Evolutionary conservation across 2,797 vertebrate species (phyloP).

Genomic region (Tarsius wallacei): DNA sequence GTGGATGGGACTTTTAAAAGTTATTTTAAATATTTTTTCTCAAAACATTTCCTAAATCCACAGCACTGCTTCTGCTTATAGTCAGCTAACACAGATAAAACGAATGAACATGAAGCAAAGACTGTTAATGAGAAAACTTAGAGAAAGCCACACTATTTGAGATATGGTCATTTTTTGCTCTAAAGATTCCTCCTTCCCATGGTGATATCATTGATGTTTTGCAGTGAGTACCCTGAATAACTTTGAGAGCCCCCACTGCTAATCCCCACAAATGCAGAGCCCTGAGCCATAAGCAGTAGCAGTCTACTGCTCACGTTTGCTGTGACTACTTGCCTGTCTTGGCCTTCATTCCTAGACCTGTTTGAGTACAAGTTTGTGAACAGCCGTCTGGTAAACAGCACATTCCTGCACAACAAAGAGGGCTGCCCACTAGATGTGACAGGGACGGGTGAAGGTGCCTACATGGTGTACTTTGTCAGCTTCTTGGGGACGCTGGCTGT

Average conservation of each 20-base stretch:
- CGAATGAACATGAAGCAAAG: not conserved
- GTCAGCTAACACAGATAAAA: not conserved
- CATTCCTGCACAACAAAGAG: conserved; percentile 98
- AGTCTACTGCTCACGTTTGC: not conserved
- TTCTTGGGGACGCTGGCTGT: conserved; percentile 98
- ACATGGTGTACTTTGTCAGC: conserved; percentile 99
- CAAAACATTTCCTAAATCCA: not conserved
- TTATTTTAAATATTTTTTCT: conserved; percentile 52
- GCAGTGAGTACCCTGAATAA: not conserved
- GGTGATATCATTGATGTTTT: conserved; percentile 41
- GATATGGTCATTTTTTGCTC: not conserved
- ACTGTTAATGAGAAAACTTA: not conserved
- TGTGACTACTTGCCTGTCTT: not conserved
- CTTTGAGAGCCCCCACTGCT: not conserved
- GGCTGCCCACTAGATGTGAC: conserved; percentile 96
- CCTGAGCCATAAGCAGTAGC: not conserved
- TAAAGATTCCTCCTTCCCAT: not conserved
- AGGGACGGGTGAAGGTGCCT: conserved; percentile 98
- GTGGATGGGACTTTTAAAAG: not conserved
- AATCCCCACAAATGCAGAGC: not conserved
- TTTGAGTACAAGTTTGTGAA: conserved; percentile 97
- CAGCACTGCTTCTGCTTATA: not conserved
- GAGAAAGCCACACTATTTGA: not conserved
- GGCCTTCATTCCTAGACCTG: conserved; percentile 92
- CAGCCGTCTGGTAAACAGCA: conserved; percentile 96